Conservation (phyloP, 1,140 invertebrate genomes). For the Lithobius niger region DNA sequence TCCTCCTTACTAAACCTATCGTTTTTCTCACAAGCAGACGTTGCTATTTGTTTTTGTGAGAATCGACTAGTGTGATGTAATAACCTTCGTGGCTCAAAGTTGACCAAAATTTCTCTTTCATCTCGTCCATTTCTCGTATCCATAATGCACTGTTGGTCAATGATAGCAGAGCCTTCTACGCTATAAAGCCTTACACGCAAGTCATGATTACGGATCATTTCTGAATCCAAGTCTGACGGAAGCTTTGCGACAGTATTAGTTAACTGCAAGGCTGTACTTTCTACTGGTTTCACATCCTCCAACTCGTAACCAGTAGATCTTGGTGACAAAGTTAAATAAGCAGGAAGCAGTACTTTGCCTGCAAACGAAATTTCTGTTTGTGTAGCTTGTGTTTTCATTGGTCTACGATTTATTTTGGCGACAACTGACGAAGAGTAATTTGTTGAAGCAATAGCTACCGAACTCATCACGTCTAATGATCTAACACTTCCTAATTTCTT, state of each 20-base stretch:
- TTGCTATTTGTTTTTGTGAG: too few species aligned
- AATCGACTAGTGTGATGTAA: too few species aligned
- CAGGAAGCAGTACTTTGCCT: slow-evolving; percentile 50
- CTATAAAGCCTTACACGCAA: neutral
- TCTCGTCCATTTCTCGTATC: neutral
- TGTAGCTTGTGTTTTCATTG: slow-evolving; percentile 83
- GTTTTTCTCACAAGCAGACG: too few species aligned
- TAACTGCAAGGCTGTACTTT: neutral
- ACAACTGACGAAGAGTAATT: slow-evolving; percentile 8
- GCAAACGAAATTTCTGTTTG: slow-evolving; percentile 56
- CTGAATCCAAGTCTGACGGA: neutral
- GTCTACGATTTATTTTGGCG: slow-evolving; percentile 2
- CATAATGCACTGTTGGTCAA: neutral
- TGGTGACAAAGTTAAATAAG: slow-evolving; percentile 61
- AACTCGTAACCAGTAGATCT: slow-evolving; percentile 32
- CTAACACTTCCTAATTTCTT: neutral
- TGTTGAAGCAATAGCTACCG: neutral
- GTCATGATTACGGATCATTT: neutral
- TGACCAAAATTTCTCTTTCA: slow-evolving; percentile 4
- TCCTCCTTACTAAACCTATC: too few species aligned
- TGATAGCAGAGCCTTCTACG: neutral
- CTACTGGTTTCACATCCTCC: neutral
- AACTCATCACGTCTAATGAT: slow-evolving; percentile 3
- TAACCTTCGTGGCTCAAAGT: neutral
- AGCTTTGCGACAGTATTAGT: neutral